A percentile compares a stretch with the other conserved stretches of the same genome.
Conservation (phyloP, 1,140 invertebrate genomes). For the Euwallacea similis region DNA sequence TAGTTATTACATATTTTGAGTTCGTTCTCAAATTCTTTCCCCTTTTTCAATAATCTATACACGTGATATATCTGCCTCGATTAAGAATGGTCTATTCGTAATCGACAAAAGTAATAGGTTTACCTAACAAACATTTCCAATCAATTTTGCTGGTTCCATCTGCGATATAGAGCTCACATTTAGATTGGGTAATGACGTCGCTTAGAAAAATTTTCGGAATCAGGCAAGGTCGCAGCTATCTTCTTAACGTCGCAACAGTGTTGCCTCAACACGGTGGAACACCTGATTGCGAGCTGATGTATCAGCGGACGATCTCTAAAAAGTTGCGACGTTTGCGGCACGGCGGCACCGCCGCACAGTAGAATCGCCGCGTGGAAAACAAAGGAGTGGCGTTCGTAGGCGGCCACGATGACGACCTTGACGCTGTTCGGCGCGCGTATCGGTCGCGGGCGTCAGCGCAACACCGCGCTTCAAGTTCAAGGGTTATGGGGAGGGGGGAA, state of each 20-base stretch:
- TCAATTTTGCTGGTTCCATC: no score
- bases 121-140: no score
- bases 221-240: conserved; percentile 9
- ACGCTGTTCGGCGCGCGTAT: conserved; percentile 41
- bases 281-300: conserved; percentile 32
- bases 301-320: no score
- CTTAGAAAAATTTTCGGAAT: conserved; percentile 10
- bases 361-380: conserved; percentile 51
- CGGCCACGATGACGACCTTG: conserved; percentile 44
- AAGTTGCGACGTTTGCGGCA: no score
- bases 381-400: conserved; percentile 51
- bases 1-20: no score
- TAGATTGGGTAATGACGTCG: background rate
- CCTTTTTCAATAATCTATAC: no score
- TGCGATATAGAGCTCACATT: no score
- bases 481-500: conserved; percentile 56
- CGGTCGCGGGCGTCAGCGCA: conserved; percentile 44
- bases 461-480: conserved; percentile 68
- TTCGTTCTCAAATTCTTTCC: no score
- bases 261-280: conserved; percentile 40
- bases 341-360: background rate
- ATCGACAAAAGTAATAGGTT: no score
- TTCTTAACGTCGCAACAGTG: conserved; percentile 30
- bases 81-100: no score
- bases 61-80: no score